These are phyloP conservation scores for Nematolebias whitei DNA, from an alignment of 2,113 vertebrate species.

Conservation along the genomic window DNA sequence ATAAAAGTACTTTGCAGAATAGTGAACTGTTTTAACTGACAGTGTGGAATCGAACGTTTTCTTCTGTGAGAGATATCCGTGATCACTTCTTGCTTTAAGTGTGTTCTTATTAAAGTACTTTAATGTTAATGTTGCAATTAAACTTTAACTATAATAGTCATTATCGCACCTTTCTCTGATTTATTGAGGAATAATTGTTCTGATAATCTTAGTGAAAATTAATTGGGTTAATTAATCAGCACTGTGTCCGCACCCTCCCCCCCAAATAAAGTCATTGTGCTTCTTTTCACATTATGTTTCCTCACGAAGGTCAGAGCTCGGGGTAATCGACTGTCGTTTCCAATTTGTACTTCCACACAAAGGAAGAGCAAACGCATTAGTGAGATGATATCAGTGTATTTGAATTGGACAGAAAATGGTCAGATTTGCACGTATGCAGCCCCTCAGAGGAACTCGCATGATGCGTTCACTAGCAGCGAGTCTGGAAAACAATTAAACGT, in stretches of 20 bases:
- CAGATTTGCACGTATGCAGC: conserved; percentile 59
- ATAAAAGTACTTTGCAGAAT: background rate
- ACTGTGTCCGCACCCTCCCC: conserved; percentile 42
- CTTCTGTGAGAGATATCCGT: background rate
- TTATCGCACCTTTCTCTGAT: conserved; percentile 71
- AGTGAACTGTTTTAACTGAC: too few species aligned
- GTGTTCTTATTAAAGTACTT: conserved; percentile 40
- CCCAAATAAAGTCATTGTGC: conserved; percentile 63
- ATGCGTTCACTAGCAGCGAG: conserved; percentile 19
- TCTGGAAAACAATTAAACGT: conserved; percentile 45
- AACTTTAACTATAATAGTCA: conserved; percentile 69
- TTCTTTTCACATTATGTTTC: conserved; percentile 72
- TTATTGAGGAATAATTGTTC: conserved; percentile 78
- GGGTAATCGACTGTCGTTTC: conserved; percentile 74
- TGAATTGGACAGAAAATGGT: conserved; percentile 68
- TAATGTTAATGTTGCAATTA: conserved; percentile 68
- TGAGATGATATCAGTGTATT: conserved; percentile 66
- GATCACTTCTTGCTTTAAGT: conserved; percentile 8
- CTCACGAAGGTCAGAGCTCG: conserved; percentile 71
- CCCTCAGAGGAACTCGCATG: conserved; percentile 21
- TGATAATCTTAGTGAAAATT: conserved; percentile 79
- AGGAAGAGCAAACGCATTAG: conserved; percentile 71
- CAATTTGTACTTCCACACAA: conserved; percentile 73
- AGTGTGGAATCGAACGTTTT: background rate
- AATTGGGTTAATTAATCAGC: conserved; percentile 82